Base-by-base conservation (phyloP, 1,140 invertebrate genomes). In the Hormaphis cornu region DNA sequence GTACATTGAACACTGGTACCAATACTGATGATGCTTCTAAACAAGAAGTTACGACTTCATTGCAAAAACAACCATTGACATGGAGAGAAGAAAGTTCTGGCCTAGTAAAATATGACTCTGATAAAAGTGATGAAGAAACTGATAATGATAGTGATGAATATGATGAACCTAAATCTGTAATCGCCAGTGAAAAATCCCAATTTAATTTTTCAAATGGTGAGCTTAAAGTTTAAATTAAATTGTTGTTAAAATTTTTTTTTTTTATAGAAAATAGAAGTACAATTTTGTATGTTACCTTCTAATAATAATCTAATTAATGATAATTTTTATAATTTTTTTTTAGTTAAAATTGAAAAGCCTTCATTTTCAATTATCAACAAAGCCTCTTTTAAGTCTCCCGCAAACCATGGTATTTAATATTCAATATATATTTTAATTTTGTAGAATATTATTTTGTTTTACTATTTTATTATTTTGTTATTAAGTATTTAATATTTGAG, bases 31-130 rank as follows among this genome's bases (percentile, higher is more conserved):
- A 24, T 48, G 6, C 9, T 16, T 12, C 24, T 48, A 46, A 28
- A n/a, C n/a, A n/a, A n/a, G n/a, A n/a, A n/a, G n/a, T n/a, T 18
- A 46, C 46, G 1, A 40, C 5, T 22, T 4, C 20, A 8, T 3
- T 16, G 6, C 44, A 66, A 24, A 44, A 30, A 5, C 48, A 50
- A 24, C 44, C 61, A n/a, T 48, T 48, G 35, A 33, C 61, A 35
- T 66, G 61, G 61, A 20, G 61, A 22, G 61, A 66, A 66, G 61
- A 66, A 50, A 66, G 61, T 66, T 26, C 44, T 10, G 61, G 61
- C 3, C 2, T 66, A 16, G 44, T 35, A 7, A 66, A 66, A 24
- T 66, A 66, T 66, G 61, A 66, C 50, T 66, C 61, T 50, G 61
- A 66, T 33, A 66, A 66, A 37, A 66, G 61, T 48, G 61, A 48